A percentile compares a stretch with the other conserved stretches of the same genome.
phyloP scores from a whole-genome alignment of 2,113 vertebrate species.

The Setophaga petechia region DNA sequence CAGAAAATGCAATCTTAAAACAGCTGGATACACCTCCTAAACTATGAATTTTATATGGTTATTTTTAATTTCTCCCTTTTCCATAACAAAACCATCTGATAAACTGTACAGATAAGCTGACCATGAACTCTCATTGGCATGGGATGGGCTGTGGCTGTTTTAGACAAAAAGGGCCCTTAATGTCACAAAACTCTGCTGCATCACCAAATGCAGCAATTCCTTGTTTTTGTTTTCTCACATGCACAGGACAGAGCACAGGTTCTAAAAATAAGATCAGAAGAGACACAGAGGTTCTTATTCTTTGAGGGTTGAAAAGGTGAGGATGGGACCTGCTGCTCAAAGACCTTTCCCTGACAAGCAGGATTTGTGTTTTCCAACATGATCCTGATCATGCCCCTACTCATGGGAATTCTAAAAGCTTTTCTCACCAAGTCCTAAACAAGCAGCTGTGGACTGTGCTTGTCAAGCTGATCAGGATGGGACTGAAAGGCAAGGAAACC shows the following conservation, averaged over 20 bases:
- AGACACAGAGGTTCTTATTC: background rate
- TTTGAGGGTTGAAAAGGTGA: background rate
- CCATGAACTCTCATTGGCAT: background rate
- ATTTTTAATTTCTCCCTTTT: background rate
- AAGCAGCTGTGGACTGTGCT: background rate
- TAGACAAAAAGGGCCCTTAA: background rate
- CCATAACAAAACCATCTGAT: background rate
- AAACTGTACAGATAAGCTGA: background rate
- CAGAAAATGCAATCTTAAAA: background rate
- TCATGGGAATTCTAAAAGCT: background rate
- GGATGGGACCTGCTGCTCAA: background rate
- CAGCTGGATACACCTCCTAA: background rate
- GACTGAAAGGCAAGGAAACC: background rate
- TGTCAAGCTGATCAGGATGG: background rate
- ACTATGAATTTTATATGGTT: background rate
- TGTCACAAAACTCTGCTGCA: background rate
- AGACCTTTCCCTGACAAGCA: background rate
- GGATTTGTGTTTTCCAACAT: background rate
- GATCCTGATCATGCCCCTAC: background rate
- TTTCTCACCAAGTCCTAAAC: background rate
- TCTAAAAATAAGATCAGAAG: background rate
- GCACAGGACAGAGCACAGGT: accelerated
- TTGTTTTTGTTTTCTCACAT: background rate
- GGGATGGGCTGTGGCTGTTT: background rate
- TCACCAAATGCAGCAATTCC: accelerated